A percentile compares a stretch with the other conserved stretches of the same genome.
These are phyloP conservation scores for Sebastes oblongus DNA, from an alignment of 2,797 vertebrate genomes.

Conservation along the genomic window DNA sequence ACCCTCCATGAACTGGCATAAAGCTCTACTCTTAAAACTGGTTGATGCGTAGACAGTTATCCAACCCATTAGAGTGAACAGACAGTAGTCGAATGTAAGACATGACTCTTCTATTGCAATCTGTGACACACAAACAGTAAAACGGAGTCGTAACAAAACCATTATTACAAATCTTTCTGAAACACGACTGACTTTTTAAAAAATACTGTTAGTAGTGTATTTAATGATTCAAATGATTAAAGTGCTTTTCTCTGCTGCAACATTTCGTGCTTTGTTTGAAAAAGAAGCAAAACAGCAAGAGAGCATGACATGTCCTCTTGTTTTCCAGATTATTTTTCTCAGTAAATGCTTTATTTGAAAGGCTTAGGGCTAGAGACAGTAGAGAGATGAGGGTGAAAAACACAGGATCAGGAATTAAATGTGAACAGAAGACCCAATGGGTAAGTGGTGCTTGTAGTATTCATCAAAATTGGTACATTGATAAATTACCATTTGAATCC, in stretches of 20 bases:
- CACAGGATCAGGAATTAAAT: constrained; percentile 8
- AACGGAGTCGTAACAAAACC: background rate
- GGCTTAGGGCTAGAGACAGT: background rate
- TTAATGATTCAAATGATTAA: constrained; percentile 3
- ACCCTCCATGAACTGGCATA: constrained; percentile 56
- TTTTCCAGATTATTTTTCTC: constrained; percentile 26
- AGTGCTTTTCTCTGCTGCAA: constrained; percentile 1
- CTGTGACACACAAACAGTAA: background rate
- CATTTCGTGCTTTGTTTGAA: constrained; percentile 23
- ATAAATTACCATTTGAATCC: constrained; percentile 1
- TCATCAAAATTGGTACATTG: background rate
- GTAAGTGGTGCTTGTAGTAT: background rate
- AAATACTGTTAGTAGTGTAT: background rate
- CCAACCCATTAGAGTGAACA: background rate
- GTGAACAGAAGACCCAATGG: background rate
- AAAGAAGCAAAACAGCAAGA: background rate
- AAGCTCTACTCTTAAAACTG: constrained; percentile 46
- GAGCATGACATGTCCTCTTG: constrained; percentile 5
- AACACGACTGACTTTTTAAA: background rate
- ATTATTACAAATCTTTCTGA: background rate
- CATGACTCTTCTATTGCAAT: background rate
- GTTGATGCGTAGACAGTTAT: constrained; percentile 24
- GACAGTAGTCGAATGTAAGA: background rate
- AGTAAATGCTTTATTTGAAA: constrained; percentile 12
- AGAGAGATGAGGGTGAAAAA: background rate